Percentiles rank a stretch among this genome's conserved stretches.
These are phyloP conservation scores for Oreocharis arfaki DNA, from an alignment of 2,113 vertebrate genomes.

Conservation along the genomic window DNA sequence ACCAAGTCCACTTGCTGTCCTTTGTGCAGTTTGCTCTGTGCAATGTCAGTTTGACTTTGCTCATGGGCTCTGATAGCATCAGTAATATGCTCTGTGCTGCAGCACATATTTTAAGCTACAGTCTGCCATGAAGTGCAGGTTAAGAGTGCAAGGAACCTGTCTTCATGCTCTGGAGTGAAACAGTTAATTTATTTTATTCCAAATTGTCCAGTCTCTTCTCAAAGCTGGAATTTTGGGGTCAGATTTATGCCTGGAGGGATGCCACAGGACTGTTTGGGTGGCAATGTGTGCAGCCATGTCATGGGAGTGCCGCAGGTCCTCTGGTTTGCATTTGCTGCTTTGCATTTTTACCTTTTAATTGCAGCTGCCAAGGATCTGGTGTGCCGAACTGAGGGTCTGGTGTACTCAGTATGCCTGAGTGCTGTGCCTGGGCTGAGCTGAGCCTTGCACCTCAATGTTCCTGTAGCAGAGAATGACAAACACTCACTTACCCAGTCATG, in stretches of 20 bases:
- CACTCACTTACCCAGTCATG: rapidly evolving
- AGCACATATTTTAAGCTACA: neutral
- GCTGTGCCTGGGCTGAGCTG: neutral
- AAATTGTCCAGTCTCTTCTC: neutral
- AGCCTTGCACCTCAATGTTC: neutral
- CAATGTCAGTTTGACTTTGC: neutral
- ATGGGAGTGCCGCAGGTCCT: neutral
- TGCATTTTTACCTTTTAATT: neutral
- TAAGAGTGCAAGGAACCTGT: neutral
- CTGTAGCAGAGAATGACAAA: neutral
- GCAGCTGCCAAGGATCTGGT: neutral
- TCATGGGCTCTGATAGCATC: neutral
- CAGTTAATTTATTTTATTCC: neutral
- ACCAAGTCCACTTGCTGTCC: rapidly evolving
- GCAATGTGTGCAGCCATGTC: rapidly evolving
- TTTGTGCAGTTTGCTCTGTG: neutral
- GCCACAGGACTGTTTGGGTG: neutral
- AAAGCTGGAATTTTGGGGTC: neutral
- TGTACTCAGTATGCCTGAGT: rapidly evolving
- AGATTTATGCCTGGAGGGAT: neutral
- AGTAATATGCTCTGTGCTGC: neutral
- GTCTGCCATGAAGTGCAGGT: neutral
- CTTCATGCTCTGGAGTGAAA: neutral
- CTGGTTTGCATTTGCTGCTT: neutral
- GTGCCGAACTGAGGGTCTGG: neutral